These are phyloP conservation scores for Poliocrania exsul DNA, from an alignment of 2,797 vertebrate species.

Conservation along the genomic window DNA sequence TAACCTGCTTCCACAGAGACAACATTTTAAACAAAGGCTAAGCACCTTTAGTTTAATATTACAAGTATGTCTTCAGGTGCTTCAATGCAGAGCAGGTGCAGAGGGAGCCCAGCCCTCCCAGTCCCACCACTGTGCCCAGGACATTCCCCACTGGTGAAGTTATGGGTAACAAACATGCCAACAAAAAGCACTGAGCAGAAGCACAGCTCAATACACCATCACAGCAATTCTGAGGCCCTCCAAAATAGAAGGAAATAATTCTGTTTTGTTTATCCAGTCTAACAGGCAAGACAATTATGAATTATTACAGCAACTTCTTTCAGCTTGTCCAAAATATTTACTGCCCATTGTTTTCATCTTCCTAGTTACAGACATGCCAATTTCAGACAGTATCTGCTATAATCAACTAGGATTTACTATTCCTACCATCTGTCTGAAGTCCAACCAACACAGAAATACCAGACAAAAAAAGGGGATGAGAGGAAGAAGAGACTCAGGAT, in stretches of 20 bases:
- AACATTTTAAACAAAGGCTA: not conserved
- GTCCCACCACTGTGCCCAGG: not conserved
- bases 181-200: not conserved
- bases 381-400: constrained; percentile 9
- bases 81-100: not conserved
- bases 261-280: not conserved
- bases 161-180: not conserved
- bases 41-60: not conserved
- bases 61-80: not conserved
- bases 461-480: not conserved
- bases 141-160: not conserved
- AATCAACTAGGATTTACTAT: constrained; percentile 10
- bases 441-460: not conserved
- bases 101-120: not conserved
- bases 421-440: constrained; percentile 13
- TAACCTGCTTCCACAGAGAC: not conserved
- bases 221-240: not conserved
- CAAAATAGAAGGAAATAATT: not conserved
- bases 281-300: not conserved
- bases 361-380: constrained; percentile 4
- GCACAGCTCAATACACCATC: not conserved
- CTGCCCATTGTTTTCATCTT: constrained; percentile 47
- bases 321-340: constrained; percentile 53
- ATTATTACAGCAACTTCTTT: constrained; percentile 43
- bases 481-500: not conserved